A percentile compares a stretch with the other conserved stretches of the same genome.
Conservation (phyloP, 2,113 vertebrate genomes). For the Haliaeetus leucogaster region DNA sequence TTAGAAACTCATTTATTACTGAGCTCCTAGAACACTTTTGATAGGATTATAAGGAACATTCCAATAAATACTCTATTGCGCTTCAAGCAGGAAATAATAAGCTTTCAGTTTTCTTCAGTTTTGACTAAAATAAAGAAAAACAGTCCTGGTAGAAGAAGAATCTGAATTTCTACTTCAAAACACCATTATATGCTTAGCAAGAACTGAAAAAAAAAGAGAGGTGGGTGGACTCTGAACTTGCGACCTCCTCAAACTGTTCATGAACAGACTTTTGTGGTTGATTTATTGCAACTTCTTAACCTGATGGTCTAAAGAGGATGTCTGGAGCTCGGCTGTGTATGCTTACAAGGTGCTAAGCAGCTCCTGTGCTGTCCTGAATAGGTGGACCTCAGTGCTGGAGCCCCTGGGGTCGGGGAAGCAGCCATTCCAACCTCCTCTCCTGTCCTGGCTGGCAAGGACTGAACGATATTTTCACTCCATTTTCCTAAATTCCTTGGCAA, state of each 20-base stretch:
- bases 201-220: background rate
- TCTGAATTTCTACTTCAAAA: slow-evolving; percentile 28
- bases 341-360: background rate
- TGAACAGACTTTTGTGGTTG: background rate
- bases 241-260: background rate
- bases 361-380: accelerated
- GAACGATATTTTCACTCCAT: accelerated
- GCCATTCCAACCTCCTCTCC: background rate
- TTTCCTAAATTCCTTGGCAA: background rate
- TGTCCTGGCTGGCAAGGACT: background rate
- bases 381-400: background rate
- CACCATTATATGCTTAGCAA: background rate
- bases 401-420: background rate
- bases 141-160: background rate
- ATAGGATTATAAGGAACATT: slow-evolving; percentile 31
- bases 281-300: background rate
- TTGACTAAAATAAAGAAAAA: slow-evolving; percentile 30
- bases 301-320: background rate
- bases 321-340: background rate
- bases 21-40: background rate
- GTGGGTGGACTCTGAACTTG: background rate
- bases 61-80: background rate
- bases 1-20: slow-evolving; percentile 29
- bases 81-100: slow-evolving; percentile 52
- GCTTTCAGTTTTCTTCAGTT: background rate